Conservation (phyloP, 1,140 invertebrate genomes). For the Trypoxylus dichotomus region DNA sequence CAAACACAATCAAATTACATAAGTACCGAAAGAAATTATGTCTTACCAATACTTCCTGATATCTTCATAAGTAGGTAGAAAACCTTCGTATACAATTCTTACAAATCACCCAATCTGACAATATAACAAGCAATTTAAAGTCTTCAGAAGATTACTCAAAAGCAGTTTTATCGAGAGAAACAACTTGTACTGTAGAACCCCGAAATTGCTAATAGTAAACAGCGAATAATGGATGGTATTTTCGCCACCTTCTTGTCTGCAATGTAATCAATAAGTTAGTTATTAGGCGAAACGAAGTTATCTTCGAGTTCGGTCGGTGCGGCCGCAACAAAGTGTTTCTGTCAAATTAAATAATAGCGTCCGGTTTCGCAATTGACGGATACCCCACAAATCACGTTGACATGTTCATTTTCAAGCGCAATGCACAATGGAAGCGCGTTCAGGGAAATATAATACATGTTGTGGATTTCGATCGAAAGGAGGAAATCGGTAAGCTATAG, state of each 20-base stretch:
- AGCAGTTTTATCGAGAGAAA: no score
- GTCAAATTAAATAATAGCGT: slow-evolving; percentile 21
- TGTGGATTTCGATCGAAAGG: not conserved
- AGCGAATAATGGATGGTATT: not conserved
- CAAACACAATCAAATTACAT: no score
- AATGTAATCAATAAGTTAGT: slow-evolving; percentile 20
- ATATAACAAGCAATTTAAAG: no score
- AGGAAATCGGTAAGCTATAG: not conserved
- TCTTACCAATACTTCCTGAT: no score
- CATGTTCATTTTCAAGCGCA: not conserved
- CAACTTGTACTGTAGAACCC: no score
- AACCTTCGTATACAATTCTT: no score
- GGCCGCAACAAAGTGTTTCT: slow-evolving; percentile 20
- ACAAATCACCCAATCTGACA: no score
- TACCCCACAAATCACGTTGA: slow-evolving; percentile 23
- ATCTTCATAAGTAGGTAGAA: no score
- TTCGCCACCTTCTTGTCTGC: not conserved
- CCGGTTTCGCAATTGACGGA: slow-evolving; percentile 14
- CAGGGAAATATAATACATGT: not conserved
- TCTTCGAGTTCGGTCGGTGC: not conserved
- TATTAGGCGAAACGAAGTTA: slow-evolving; percentile 14
- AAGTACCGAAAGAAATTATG: no score
- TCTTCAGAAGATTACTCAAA: no score
- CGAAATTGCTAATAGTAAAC: not conserved
- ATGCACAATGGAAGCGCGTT: not conserved